Evolutionary conservation across 2,113 vertebrate species (phyloP), one percentile per base, ranked within the genome.

Genomic region (Poeciliopsis occidentalis): DNA sequence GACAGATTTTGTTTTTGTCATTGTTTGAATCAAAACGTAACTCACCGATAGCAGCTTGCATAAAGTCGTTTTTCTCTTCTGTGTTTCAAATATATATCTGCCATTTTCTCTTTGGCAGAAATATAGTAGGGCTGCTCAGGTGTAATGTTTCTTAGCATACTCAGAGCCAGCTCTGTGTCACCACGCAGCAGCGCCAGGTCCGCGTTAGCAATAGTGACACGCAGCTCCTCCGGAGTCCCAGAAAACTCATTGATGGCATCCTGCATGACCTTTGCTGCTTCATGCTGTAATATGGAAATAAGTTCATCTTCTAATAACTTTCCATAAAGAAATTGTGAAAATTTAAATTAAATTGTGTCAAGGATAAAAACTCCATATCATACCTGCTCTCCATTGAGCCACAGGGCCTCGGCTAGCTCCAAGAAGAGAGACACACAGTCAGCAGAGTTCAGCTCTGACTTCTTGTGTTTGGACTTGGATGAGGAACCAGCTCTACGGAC

Each of bases 31-130:
- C 30, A 12, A 74, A 0, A 66, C 31, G 15, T 64, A 31, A 19
- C 5, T 88, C 65, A 99, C 98, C 98, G 97, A 81, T 98, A 99
- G 91, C 98, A 99, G 80, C 95, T 96, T 11, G 93, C 93, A 85
- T 97, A 99, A 4, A 98, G 92, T 34, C 95, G 95, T 88, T 97
- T 99, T 71, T 99, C 97, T 92, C 97, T 98, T 73, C 96, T 95
- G 89, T 96, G 94, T 34, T 95, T 95, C 76, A 99, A 94, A 89
- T 99, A 99, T 78, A 98, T 96, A 73, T 96, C 92, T 29, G 97
- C 97, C 97, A 99, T 99, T 91, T 99, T 99, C 89, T 96, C 95
- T 88, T 97, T 99, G 85, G 96, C 96, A 83, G 98, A 96, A 76
- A 96, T 92, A 89, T 96, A 99, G 88, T 99, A 99, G n/a, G 95